Evolutionary conservation across 2,888 invertebrate genomes (phyloP), one percentile per base, ranked within the genome.

Genomic region (Orthosia incerta): DNA sequence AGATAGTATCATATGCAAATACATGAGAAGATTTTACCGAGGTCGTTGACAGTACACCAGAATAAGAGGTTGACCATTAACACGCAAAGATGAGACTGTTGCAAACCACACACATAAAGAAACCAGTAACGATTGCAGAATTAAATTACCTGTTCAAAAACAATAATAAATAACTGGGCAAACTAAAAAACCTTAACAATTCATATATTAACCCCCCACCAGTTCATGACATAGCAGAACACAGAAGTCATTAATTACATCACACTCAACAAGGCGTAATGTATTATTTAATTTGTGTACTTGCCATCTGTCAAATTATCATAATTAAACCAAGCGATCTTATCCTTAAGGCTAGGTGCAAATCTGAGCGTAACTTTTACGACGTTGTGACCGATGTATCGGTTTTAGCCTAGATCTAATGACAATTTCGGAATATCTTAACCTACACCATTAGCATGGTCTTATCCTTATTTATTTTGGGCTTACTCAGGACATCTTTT

Each of bases 261-360:
- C 76, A 69, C 48, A 53, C 64, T 23, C 66, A 45, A n/a, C 67
- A 71, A 50, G 61, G 20, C 71, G 64, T 80, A 64, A 31, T 61
- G 56, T 55, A 76, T 46, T 76, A 70, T 81, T 79, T 76, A 77
- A 85, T 82, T 80, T 86, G 80, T 79, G 65, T 73, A 77, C 60
- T 81, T 69, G 69, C 70, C 60, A 71, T 64, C 75, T 86, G 83
- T 84, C 85, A 80, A 80, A 85, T 86, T 82, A 84, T 71, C 77
- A 84, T 86, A 85, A 85, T 85, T 79, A 78, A 82, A 78, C 64
- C 56, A 71, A 64, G 77, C 69, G 81, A 76, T 83, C 60, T 74
- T 51, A 71, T 71, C 56, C 20, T 4, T 74, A 26, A 55, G 48
- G 76, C 39, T 76, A 2, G 15, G 60, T 39, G 53, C 60, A 45